Evolutionary conservation across 1,140 invertebrate genomes (phyloP), one percentile per base, ranked within the genome.

Genomic region (Drosophila nigromelanica): DNA sequence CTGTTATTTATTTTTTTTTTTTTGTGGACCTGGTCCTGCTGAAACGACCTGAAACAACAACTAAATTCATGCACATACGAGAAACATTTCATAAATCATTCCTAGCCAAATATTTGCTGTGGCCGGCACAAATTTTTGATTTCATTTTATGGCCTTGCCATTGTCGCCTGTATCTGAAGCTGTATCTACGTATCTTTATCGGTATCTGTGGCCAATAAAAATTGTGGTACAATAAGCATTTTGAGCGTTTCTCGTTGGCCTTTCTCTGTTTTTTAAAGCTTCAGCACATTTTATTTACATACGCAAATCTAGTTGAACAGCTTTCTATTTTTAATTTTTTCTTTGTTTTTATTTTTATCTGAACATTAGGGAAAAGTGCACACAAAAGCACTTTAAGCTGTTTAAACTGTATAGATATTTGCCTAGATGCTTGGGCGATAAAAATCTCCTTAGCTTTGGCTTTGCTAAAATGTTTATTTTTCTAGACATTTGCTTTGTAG

Each of bases 51-150:
- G 4, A 51, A 35, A 15, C 3, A 11, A 18, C 5, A 40, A 11
- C n/a, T 5, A 35, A 35, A 33, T 35, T 52, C 14, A 35, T 52
- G 50, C 10, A 15, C 39, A 56, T 33, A 15, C 58, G 27, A 37
- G 56, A 58, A 73, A 69, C 50, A 83, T 56, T 83, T 86, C 69
- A 72, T 72, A 67, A 72, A 72, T 66, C 63, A 73, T 72, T 78
- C 73, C 59, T 58, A 55, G 42, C 63, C 60, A 82, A 81, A 87
- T 80, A 87, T 86, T 86, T 86, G 61, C 62, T 72, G 56, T 72
- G 64, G 63, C 70, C 60, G 64, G 71, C 75, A 82, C 67, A 85
- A 85, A 48, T 63, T 48, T 86, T 74, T 86, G 73, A 80, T 85
- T 85, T 76, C 55, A 77, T 85, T 86, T 86, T 85, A 86, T 73